Conservation (phyloP, 2,888 invertebrate genomes). For the Atethmia centrago region DNA sequence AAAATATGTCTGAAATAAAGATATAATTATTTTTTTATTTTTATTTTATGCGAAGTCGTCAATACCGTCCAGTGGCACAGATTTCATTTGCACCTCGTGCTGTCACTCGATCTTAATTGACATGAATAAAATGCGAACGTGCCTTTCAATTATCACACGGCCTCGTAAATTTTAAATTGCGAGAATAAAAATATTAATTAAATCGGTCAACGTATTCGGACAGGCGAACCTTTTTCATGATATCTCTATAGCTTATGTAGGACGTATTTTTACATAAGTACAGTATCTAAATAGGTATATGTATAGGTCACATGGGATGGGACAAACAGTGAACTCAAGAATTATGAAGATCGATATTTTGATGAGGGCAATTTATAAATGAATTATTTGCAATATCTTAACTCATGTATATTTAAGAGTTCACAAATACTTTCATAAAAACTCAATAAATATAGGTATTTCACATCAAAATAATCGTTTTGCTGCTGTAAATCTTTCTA, state of each 20-base stretch:
- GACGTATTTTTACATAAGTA: not conserved
- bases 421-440: slow-evolving; percentile 14
- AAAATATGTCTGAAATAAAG: no score
- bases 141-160: slow-evolving; percentile 51
- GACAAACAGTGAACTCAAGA: slow-evolving; percentile 25
- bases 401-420: not conserved
- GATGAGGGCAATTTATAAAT: not conserved
- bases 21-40: no score
- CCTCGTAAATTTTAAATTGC: slow-evolving; percentile 53
- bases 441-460: not conserved
- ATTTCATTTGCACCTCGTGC: slow-evolving; percentile 43
- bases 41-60: not conserved
- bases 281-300: not conserved
- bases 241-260: not conserved
- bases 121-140: slow-evolving; percentile 53
- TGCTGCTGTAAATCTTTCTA: slow-evolving; percentile 27
- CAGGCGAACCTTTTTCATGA: slow-evolving; percentile 43
- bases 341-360: not conserved
- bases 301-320: not conserved
- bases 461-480: not conserved
- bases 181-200: slow-evolving; percentile 51
- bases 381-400: not conserved
- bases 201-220: slow-evolving; percentile 35
- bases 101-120: slow-evolving; percentile 54
- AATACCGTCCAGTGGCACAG: slow-evolving; percentile 3